Evolutionary conservation across 2,797 vertebrate species (phyloP).

Genomic region (Molothrus ater): DNA sequence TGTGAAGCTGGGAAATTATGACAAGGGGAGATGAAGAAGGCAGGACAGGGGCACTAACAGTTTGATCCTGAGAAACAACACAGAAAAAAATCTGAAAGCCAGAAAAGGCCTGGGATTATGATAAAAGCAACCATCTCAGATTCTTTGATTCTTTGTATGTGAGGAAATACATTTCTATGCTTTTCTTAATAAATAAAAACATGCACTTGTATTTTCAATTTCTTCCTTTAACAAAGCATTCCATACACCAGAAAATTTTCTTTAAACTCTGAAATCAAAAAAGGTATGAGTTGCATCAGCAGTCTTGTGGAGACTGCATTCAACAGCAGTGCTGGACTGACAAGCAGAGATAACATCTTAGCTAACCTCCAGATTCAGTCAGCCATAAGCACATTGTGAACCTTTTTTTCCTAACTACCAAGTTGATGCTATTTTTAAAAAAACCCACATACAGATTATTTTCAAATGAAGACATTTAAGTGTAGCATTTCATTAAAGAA

Average conservation of each 20-base stretch:
- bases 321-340: background rate
- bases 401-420: slow-evolving; percentile 17
- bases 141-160: background rate
- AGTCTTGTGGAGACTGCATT: background rate
- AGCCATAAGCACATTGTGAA: slow-evolving; percentile 32
- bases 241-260: background rate
- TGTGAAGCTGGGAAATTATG: background rate
- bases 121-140: background rate
- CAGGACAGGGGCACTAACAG: background rate
- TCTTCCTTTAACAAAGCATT: slow-evolving; percentile 1
- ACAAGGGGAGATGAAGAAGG: background rate
- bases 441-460: slow-evolving; percentile 47
- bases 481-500: slow-evolving; percentile 50
- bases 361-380: slow-evolving; percentile 3
- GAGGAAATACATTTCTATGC: background rate
- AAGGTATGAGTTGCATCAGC: background rate
- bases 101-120: background rate
- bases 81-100: background rate
- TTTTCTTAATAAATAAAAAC: slow-evolving; percentile 21
- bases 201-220: background rate
- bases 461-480: slow-evolving; percentile 58
- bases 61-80: background rate
- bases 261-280: background rate
- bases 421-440: slow-evolving; percentile 63
- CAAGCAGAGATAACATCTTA: background rate